Evolutionary conservation across 92 coral and sea anemone genomes (phyloP).

Genomic region (Chrysogorgia sp.): DNA sequence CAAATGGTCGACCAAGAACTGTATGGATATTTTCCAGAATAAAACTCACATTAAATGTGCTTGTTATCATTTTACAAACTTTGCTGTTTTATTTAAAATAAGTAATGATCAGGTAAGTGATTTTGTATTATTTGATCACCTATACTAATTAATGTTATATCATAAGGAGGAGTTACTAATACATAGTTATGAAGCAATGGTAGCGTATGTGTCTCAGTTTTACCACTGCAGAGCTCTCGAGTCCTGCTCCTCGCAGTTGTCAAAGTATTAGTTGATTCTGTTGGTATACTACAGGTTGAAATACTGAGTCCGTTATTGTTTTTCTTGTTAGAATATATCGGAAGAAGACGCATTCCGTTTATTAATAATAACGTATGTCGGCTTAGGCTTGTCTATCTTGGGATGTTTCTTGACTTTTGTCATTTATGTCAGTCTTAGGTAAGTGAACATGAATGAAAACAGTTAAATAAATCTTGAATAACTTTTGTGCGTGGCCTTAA

Average conservation of each 20-base stretch:
- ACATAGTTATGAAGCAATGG: too few species aligned
- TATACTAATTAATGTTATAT: background rate
- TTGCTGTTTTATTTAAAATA: slow-evolving; percentile 33
- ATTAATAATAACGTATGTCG: slow-evolving; percentile 19
- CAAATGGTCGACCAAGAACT: slow-evolving; percentile 22
- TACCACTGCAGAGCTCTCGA: too few species aligned
- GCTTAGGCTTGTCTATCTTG: slow-evolving; percentile 31
- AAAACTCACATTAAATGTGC: slow-evolving; percentile 17
- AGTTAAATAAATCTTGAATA: too few species aligned
- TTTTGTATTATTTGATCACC: background rate
- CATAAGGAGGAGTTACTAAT: too few species aligned
- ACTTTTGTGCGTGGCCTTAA: too few species aligned
- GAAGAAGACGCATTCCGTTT: slow-evolving; percentile 29
- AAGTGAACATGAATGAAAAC: background rate
- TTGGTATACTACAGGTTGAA: background rate
- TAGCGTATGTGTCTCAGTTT: too few species aligned
- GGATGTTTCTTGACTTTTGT: slow-evolving; percentile 32
- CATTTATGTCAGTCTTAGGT: slow-evolving; percentile 25
- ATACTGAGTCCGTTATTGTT: background rate
- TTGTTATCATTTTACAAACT: slow-evolving; percentile 36
- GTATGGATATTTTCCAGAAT: background rate
- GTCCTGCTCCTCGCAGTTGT: too few species aligned
- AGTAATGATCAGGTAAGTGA: background rate
- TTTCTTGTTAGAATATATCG: slow-evolving; percentile 5
- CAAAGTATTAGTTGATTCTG: too few species aligned